Conservation (phyloP, 1,140 invertebrate genomes). For the Mesaphorura yosii region DNA sequence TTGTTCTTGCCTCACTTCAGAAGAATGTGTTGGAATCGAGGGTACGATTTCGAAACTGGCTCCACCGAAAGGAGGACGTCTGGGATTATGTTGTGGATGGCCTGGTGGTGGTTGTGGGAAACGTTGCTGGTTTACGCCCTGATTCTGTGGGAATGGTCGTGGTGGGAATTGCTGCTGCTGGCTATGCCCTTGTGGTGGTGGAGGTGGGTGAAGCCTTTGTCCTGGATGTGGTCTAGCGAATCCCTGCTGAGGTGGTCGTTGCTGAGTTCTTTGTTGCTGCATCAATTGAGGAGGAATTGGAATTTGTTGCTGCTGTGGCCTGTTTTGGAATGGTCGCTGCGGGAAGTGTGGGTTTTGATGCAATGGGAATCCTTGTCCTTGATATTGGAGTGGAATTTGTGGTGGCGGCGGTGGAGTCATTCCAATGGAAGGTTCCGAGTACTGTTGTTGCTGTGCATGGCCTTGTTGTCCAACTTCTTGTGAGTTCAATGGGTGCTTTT, state of each 20-base stretch:
- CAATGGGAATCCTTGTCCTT: too few relatives aligned
- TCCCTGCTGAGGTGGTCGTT: constrained; percentile 11
- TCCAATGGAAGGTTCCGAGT: constrained; percentile 4
- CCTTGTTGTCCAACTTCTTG: neutral
- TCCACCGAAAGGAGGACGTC: too few relatives aligned
- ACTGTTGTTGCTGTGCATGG: constrained; percentile 2
- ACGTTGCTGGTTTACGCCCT: constrained; percentile 6
- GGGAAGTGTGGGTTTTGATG: constrained; percentile 1
- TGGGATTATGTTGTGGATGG: too few relatives aligned
- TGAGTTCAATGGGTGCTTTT: neutral
- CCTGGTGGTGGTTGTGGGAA: constrained; percentile 8
- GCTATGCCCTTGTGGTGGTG: neutral
- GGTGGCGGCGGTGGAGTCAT: neutral
- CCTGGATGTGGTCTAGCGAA: constrained; percentile 1
- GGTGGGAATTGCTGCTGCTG: constrained; percentile 1
- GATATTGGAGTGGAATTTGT: too few relatives aligned
- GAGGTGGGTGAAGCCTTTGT: constrained; percentile 1
- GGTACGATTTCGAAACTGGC: too few relatives aligned
- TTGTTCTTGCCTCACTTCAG: too few relatives aligned
- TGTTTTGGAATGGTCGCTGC: neutral
- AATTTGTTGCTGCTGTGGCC: constrained; percentile 3
- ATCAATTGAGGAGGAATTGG: constrained; percentile 4
- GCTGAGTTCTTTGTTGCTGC: neutral
- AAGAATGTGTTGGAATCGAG: too few relatives aligned
- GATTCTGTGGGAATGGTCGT: constrained; percentile 2